Percentiles rank a stretch among this genome's conserved stretches.
Conservation (phyloP, 2,113 vertebrate species). For the Epinephelus moara region DNA sequence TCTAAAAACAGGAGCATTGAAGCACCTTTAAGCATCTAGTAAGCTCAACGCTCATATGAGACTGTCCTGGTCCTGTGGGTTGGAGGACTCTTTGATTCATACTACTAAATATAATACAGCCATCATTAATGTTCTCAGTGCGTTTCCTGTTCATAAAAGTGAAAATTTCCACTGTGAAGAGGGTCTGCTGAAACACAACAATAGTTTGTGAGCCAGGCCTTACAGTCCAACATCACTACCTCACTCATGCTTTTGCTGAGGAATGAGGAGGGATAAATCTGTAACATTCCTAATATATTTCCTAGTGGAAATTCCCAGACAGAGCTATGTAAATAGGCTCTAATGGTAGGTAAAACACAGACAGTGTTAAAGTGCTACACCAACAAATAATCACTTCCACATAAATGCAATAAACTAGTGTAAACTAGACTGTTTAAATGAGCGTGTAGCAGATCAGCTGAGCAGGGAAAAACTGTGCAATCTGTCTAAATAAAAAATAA, state of each 20-base stretch:
- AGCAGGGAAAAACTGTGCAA: not conserved
- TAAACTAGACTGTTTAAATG: not conserved
- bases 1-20: not conserved
- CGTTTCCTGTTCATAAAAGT: not conserved
- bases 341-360: not conserved
- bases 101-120: not conserved
- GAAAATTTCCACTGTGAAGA: not conserved
- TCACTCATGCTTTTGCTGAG: not conserved
- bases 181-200: not conserved
- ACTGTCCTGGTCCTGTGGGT: too few relatives aligned
- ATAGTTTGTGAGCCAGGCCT: not conserved
- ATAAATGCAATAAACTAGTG: not conserved
- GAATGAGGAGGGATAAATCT: not conserved
- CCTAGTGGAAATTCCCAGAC: not conserved
- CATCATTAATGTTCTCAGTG: not conserved
- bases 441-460: too few relatives aligned
- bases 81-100: too few relatives aligned
- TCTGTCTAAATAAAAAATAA: not conserved
- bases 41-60: too few relatives aligned
- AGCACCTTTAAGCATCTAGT: not conserved
- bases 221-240: not conserved
- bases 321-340: not conserved
- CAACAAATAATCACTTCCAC: not conserved
- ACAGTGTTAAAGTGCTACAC: not conserved
- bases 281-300: not conserved